These are phyloP conservation scores for Limnothrissa miodon DNA, from an alignment of 2,113 vertebrate genomes.

Conservation along the genomic window DNA sequence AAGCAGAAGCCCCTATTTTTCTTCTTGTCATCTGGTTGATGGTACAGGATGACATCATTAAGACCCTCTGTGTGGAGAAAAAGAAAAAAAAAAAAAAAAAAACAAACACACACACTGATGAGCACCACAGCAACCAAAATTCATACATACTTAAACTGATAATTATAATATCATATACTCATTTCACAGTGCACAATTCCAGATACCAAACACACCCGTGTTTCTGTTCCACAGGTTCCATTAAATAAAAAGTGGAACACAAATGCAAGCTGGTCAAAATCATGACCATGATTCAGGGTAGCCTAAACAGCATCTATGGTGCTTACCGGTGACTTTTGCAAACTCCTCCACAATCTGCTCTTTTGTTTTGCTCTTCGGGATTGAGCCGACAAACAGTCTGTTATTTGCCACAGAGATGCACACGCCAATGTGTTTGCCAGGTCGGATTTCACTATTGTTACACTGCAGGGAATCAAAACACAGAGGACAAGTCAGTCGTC, in stretches of 20 bases:
- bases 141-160: too few relatives aligned
- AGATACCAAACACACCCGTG: too few relatives aligned
- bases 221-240: too few relatives aligned
- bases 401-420: slow-evolving; percentile 99
- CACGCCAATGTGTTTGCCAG: slow-evolving; percentile 96
- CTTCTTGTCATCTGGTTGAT: slow-evolving; percentile 96
- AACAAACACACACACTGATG: too few relatives aligned
- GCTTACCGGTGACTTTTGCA: slow-evolving; percentile 94
- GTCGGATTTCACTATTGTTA: slow-evolving; percentile 97
- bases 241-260: too few relatives aligned
- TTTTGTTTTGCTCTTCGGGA: slow-evolving; percentile 99
- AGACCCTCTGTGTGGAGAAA: slow-evolving; percentile 83
- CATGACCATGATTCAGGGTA: too few relatives aligned
- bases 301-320: too few relatives aligned
- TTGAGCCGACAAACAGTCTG: slow-evolving; percentile 97
- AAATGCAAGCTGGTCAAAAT: too few relatives aligned
- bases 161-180: too few relatives aligned
- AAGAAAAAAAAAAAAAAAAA: not conserved
- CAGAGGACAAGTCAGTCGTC: too few relatives aligned
- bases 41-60: slow-evolving; percentile 96
- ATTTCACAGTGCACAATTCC: too few relatives aligned
- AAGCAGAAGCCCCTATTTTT: slow-evolving; percentile 99
- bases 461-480: slow-evolving; percentile 71
- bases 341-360: slow-evolving; percentile 99
- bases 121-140: too few relatives aligned